Percentiles rank a stretch among this genome's conserved stretches.
These are phyloP conservation scores for Marmota monax DNA, from an alignment of 2,113 vertebrate species.

Conservation along the genomic window DNA sequence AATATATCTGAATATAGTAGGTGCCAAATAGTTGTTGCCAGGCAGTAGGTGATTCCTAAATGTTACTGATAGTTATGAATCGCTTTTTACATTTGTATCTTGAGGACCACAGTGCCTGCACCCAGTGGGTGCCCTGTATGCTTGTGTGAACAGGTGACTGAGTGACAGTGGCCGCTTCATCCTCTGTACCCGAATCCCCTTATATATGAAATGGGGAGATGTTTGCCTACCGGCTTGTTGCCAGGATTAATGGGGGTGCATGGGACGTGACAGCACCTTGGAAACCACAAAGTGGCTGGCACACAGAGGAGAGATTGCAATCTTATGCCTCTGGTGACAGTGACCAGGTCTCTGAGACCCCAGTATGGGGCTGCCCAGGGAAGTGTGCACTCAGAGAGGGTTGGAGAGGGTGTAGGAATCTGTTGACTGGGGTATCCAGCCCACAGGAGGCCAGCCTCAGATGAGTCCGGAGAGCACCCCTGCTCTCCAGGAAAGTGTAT, in stretches of 20 bases:
- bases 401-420: background rate
- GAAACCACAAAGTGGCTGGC: background rate
- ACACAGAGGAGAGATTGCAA: background rate
- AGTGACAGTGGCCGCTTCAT: background rate
- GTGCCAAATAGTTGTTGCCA: background rate
- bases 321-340: background rate
- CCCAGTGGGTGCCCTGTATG: background rate
- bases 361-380: background rate
- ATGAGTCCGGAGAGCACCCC: background rate
- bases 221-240: background rate
- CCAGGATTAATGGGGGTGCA: background rate
- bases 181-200: background rate
- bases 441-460: background rate
- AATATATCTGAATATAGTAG: background rate
- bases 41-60: background rate
- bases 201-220: background rate
- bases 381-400: background rate
- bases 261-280: background rate
- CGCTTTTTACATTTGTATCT: background rate
- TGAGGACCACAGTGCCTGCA: background rate
- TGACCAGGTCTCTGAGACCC: background rate
- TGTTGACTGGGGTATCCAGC: background rate
- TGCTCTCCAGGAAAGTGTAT: background rate
- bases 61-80: background rate
- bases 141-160: background rate